These are phyloP conservation scores for Villa cingulata DNA, from an alignment of 2,888 invertebrate genomes.

Conservation along the genomic window DNA sequence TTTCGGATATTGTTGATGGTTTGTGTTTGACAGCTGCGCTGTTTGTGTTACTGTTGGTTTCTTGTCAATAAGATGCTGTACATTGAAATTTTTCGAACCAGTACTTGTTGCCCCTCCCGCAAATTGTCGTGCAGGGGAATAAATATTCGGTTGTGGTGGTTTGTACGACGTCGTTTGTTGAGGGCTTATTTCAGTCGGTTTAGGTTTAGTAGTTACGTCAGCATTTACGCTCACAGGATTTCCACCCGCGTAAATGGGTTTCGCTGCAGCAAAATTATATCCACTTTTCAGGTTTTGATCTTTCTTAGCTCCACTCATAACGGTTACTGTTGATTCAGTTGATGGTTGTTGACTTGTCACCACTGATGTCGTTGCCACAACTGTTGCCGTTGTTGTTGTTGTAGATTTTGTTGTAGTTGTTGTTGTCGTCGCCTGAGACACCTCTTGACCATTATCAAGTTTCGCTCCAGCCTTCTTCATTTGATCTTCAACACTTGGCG, in stretches of 20 bases:
- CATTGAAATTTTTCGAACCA: constrained; percentile 10
- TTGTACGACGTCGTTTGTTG: not conserved
- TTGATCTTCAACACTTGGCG: not conserved
- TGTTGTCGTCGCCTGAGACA: not conserved
- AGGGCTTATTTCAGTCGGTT: not conserved
- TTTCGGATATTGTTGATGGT: not conserved
- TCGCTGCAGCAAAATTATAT: not conserved
- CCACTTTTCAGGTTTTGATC: not conserved
- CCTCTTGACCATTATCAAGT: not conserved
- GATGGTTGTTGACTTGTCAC: not conserved
- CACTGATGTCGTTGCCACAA: too few species aligned
- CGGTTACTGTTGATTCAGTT: not conserved
- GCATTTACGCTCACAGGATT: too few species aligned
- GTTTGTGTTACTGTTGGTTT: constrained; percentile 1
- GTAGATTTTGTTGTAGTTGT: not conserved
- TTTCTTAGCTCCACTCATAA: not conserved
- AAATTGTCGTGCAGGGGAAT: not conserved
- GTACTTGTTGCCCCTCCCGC: not conserved
- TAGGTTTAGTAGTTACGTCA: not conserved
- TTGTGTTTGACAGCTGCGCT: not conserved
- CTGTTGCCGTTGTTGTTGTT: not conserved
- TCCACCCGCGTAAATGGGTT: not conserved
- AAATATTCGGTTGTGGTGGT: not conserved
- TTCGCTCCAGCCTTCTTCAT: not conserved
- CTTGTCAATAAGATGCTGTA: constrained; percentile 8